Evolutionary conservation across 2,888 invertebrate genomes (phyloP).

Genomic region (Cephus runcator): DNA sequence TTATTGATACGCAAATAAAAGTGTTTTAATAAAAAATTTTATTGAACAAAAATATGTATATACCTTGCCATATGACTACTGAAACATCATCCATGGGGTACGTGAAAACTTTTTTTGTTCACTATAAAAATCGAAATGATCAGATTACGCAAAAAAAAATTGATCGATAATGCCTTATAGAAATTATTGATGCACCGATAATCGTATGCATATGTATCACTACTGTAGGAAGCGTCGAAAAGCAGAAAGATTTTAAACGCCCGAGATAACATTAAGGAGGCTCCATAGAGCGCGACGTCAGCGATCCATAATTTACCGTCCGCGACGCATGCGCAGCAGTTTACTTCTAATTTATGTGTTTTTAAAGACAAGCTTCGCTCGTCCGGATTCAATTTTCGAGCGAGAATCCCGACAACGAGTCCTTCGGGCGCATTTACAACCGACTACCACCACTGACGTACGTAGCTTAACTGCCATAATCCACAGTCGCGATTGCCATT

Average conservation of each 20-base stretch:
- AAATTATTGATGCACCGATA: neutral
- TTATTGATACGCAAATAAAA: neutral
- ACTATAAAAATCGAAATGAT: neutral
- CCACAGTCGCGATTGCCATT: neutral
- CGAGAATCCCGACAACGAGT: slow-evolving; percentile 15
- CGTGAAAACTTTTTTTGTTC: neutral
- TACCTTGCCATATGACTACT: neutral
- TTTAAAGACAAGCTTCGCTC: slow-evolving; percentile 56
- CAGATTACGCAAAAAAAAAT: slow-evolving; percentile 29
- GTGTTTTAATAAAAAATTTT: neutral
- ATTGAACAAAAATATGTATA: no score
- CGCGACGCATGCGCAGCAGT: slow-evolving; percentile 55
- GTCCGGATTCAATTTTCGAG: slow-evolving; percentile 55
- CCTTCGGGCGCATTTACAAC: slow-evolving; percentile 28
- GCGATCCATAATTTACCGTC: slow-evolving; percentile 63
- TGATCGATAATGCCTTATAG: neutral
- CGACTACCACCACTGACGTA: slow-evolving; percentile 21
- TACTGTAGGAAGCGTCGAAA: neutral
- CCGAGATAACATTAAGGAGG: slow-evolving; percentile 31
- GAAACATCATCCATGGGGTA: neutral
- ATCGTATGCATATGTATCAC: neutral
- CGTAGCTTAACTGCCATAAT: neutral
- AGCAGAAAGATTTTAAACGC: neutral
- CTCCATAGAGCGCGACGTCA: slow-evolving; percentile 39
- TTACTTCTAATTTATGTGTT: slow-evolving; percentile 64